Evolutionary conservation across 2,888 invertebrate species (phyloP).

Genomic region (Argyresthia goedartella): DNA sequence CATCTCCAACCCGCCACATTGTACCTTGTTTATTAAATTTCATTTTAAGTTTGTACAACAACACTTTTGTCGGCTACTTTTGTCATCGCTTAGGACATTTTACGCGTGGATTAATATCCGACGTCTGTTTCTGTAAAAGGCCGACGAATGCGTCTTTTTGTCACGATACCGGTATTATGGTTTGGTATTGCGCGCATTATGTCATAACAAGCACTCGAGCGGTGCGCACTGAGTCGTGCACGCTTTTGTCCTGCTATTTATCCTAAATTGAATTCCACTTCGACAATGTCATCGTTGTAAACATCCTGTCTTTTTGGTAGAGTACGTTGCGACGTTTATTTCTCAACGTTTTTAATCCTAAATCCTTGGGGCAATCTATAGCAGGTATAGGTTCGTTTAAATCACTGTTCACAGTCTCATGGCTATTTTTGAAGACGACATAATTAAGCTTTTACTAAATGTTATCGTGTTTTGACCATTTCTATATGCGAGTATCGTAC

Average conservation of each 20-base stretch:
- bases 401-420: too few relatives aligned
- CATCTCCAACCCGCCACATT: constrained; percentile 55
- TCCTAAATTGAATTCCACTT: constrained; percentile 59
- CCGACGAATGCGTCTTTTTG: constrained; percentile 60
- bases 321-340: constrained; percentile 14
- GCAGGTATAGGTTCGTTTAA: not conserved
- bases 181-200: constrained; percentile 65
- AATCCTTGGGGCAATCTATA: not conserved
- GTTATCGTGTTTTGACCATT: too few relatives aligned
- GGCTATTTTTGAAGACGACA: too few relatives aligned
- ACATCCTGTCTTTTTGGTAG: constrained; percentile 50
- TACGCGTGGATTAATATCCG: constrained; percentile 62
- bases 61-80: constrained; percentile 65
- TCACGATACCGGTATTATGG: constrained; percentile 45
- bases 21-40: constrained; percentile 69
- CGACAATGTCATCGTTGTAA: constrained; percentile 56
- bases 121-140: constrained; percentile 48
- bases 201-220: constrained; percentile 64
- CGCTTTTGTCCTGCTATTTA: constrained; percentile 49
- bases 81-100: constrained; percentile 66
- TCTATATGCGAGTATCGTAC: too few relatives aligned
- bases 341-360: constrained; percentile 1
- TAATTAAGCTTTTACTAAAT: too few relatives aligned
- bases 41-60: constrained; percentile 69
- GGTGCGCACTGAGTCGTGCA: constrained; percentile 27